These are phyloP conservation scores for Sinocyclocheilus anshuiensis DNA, from an alignment of 2,113 vertebrate species.

Conservation along the genomic window DNA sequence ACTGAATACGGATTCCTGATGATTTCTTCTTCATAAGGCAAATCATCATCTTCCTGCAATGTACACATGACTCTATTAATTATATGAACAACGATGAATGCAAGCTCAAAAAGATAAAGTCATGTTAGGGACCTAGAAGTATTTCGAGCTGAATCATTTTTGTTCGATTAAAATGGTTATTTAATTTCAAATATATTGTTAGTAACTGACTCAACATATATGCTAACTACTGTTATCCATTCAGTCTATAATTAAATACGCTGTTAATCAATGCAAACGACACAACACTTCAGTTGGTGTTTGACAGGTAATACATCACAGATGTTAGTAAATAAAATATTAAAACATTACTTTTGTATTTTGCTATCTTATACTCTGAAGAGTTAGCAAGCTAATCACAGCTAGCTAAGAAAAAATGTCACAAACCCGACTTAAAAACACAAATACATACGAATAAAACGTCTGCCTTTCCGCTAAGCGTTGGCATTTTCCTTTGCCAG, in stretches of 20 bases:
- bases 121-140: background rate
- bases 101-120: background rate
- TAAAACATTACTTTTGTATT: background rate
- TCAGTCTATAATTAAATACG: background rate
- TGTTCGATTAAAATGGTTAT: background rate
- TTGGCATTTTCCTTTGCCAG: slow-evolving; percentile 60
- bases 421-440: background rate
- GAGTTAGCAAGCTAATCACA: background rate
- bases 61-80: background rate
- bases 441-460: slow-evolving; percentile 75
- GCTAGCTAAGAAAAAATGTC: background rate
- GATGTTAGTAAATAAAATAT: background rate
- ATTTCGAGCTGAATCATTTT: background rate
- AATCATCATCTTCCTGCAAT: slow-evolving; percentile 87
- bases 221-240: background rate
- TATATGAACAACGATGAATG: background rate
- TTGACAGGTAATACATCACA: background rate
- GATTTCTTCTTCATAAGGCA: slow-evolving; percentile 93
- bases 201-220: background rate
- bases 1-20: slow-evolving; percentile 91
- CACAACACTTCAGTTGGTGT: background rate
- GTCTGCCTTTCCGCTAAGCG: slow-evolving; percentile 65
- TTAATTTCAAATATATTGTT: background rate
- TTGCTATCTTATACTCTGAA: background rate
- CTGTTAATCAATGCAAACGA: background rate